phyloP scores from a whole-genome alignment of 2,113 vertebrate genomes.

The Thalassoma bifasciatum region DNA sequence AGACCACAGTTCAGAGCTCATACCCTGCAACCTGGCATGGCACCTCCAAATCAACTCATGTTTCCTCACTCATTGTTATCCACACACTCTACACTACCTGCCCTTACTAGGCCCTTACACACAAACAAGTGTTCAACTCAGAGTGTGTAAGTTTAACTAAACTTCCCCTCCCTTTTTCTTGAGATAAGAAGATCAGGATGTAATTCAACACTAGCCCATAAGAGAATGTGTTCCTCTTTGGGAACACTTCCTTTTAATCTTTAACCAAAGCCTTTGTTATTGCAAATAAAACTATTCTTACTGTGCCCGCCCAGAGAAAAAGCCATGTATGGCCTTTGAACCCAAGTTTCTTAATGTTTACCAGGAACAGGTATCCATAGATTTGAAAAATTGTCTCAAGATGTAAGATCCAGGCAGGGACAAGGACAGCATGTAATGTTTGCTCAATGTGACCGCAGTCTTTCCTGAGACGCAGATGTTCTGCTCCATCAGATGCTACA shows the following conservation, averaged over 20 bases:
- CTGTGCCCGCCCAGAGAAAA: constrained; percentile 37
- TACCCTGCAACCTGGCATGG: neutral
- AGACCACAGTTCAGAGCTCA: constrained; percentile 5
- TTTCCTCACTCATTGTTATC: constrained; percentile 38
- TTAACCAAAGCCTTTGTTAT: constrained; percentile 76
- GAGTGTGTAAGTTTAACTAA: constrained; percentile 58
- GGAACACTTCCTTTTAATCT: constrained; percentile 78
- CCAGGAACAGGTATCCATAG: constrained; percentile 8
- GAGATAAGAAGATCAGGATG: constrained; percentile 71
- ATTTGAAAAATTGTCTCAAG: neutral
- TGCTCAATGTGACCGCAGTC: neutral
- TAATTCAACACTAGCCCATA: constrained; percentile 68
- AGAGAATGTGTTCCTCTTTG: constrained; percentile 52
- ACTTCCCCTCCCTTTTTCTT: constrained; percentile 41
- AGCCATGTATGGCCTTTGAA: constrained; percentile 33
- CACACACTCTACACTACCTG: constrained; percentile 11
- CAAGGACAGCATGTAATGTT: no score
- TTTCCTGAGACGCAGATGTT: neutral
- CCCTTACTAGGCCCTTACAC: constrained; percentile 29
- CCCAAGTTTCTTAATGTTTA: constrained; percentile 40
- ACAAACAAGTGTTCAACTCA: constrained; percentile 52
- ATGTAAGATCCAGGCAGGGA: constrained; percentile 7
- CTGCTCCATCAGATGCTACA: constrained; percentile 29
- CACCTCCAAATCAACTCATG: constrained; percentile 18
- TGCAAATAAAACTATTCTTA: constrained; percentile 67